A percentile compares a stretch with the other conserved stretches of the same genome.
phyloP scores from a whole-genome alignment of 2,113 vertebrate species.

The Noturus placidus region DNA sequence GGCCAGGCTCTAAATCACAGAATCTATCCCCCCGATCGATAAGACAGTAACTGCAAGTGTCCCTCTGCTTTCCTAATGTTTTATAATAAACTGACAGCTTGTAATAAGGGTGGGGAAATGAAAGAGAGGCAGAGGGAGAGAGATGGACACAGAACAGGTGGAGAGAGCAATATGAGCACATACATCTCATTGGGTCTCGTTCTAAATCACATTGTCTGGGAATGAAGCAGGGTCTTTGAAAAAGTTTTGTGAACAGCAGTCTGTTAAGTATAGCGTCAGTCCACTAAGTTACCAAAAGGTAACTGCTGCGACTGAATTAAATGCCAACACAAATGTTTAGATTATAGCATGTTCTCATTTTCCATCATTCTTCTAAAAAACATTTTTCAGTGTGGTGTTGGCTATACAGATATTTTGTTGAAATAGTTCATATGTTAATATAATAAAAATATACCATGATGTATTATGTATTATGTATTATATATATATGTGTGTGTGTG shows the following conservation, averaged over 20 bases:
- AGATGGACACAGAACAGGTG: slow-evolving; percentile 48
- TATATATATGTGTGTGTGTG: neutral
- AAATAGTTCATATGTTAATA: neutral
- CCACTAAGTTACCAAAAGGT: neutral
- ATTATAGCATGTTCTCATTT: neutral
- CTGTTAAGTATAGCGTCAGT: neutral
- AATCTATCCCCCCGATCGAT: slow-evolving; percentile 87
- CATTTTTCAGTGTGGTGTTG: neutral
- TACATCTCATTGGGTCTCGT: slow-evolving; percentile 53
- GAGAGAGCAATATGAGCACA: slow-evolving; percentile 57
- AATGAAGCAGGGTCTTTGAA: slow-evolving; percentile 32
- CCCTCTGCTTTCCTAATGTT: slow-evolving; percentile 83
- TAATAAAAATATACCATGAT: neutral
- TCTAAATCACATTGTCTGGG: slow-evolving; percentile 71
- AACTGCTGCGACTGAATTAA: slow-evolving; percentile 8
- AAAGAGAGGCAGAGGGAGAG: slow-evolving; percentile 61
- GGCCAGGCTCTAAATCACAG: slow-evolving; percentile 86
- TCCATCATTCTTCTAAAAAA: no score
- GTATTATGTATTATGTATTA: neutral
- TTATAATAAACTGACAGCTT: slow-evolving; percentile 84
- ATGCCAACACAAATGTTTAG: neutral
- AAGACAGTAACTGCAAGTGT: slow-evolving; percentile 85
- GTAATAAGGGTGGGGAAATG: slow-evolving; percentile 71
- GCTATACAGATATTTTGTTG: neutral
- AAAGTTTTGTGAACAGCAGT: slow-evolving; percentile 31